These are phyloP conservation scores for Forbesichthys papilliferus DNA, from an alignment of 2,113 vertebrate genomes.

Conservation along the genomic window DNA sequence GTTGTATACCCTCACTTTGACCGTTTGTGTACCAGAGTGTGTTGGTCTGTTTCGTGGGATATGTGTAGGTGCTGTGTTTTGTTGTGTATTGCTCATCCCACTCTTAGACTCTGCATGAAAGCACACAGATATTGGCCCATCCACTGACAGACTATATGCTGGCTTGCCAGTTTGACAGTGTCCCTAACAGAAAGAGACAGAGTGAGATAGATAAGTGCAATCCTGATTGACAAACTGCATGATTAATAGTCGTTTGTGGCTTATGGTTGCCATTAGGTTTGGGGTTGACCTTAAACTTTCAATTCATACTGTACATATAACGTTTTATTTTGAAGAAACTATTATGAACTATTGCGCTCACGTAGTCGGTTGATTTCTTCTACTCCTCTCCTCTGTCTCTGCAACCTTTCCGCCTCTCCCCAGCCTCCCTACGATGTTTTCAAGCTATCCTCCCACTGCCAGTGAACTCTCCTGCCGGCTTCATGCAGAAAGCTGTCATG, in stretches of 20 bases:
- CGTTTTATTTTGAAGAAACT: not conserved
- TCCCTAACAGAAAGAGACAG: not conserved
- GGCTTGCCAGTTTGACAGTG: conserved; percentile 15
- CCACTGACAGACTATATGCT: conserved; percentile 7
- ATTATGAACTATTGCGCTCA: not conserved
- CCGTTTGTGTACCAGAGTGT: conserved; percentile 26
- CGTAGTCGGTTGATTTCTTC: not conserved
- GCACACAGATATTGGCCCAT: conserved; percentile 12
- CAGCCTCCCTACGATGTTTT: not conserved
- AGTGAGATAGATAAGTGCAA: not conserved
- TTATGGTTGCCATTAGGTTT: not conserved
- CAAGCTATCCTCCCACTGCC: conserved; percentile 4
- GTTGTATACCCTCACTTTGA: conserved; percentile 50
- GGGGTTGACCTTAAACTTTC: conserved; percentile 17
- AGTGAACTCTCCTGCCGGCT: conserved; percentile 1
- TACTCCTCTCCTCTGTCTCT: not conserved
- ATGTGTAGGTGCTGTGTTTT: conserved; percentile 27
- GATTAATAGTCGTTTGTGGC: conserved; percentile 18
- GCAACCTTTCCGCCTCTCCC: not conserved
- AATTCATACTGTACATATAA: conserved; percentile 15
- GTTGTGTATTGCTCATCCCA: conserved; percentile 23
- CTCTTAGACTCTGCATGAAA: conserved; percentile 50
- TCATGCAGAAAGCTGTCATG: conserved; percentile 11
- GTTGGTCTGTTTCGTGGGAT: conserved; percentile 26
- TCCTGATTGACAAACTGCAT: conserved; percentile 23